Conservation (phyloP, 2,797 vertebrate species). For the Helostoma temminkii region DNA sequence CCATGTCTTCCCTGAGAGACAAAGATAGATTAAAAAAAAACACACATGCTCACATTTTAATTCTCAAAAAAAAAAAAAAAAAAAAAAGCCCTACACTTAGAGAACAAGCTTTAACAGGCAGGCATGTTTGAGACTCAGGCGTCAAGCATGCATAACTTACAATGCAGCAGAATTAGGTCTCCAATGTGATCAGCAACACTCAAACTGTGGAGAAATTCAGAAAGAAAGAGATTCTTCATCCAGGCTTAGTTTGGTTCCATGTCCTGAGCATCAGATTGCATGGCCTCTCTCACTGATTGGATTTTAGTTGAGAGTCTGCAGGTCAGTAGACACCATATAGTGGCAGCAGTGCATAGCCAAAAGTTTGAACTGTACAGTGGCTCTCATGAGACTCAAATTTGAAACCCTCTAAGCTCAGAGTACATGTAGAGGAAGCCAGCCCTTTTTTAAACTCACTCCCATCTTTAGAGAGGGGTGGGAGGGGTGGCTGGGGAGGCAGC, state of each 20-base stretch:
- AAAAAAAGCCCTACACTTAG: constrained; percentile 8
- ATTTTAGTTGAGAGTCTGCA: constrained; percentile 14
- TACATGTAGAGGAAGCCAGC: constrained; percentile 56
- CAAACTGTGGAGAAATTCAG: constrained; percentile 4
- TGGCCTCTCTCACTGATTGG: constrained; percentile 6
- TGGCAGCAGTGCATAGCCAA: constrained; percentile 15
- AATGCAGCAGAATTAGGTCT: constrained; percentile 53
- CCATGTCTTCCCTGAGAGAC: constrained; percentile 58
- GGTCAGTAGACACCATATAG: constrained; percentile 24
- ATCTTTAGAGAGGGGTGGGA: constrained; percentile 58
- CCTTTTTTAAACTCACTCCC: constrained; percentile 66
- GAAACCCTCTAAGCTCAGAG: constrained; percentile 56
- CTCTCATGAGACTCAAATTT: constrained; percentile 53
- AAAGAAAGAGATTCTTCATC: constrained; percentile 50
- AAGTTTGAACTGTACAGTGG: constrained; percentile 26
- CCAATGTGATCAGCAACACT: constrained; percentile 38
- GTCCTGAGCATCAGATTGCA: constrained; percentile 22
- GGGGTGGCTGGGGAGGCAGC: constrained; percentile 40
- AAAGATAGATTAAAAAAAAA: constrained; percentile 18
- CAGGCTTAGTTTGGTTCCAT: constrained; percentile 44
- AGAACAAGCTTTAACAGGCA: constrained; percentile 69
- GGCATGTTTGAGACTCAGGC: constrained; percentile 21
- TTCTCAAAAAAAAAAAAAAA: background rate
- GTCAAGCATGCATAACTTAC: constrained; percentile 69
- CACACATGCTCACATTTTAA: constrained; percentile 19